Evolutionary conservation across 2,113 vertebrate genomes (phyloP).

Genomic region (Pseudonaja textilis): DNA sequence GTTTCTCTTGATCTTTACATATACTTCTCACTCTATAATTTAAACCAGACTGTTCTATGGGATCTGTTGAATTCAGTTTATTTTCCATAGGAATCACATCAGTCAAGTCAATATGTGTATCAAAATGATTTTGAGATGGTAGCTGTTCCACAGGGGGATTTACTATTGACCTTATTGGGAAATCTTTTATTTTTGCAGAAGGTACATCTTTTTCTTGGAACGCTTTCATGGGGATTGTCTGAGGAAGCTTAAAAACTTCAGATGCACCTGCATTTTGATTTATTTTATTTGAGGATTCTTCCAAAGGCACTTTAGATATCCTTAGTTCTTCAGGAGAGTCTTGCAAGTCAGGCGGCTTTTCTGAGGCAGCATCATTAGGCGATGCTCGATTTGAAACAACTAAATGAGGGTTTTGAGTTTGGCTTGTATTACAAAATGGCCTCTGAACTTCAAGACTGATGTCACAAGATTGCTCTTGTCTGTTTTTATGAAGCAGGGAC

Average conservation of each 20-base stretch:
- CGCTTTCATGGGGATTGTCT: constrained; percentile 38
- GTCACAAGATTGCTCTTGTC: constrained; percentile 4
- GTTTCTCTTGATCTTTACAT: constrained; percentile 52
- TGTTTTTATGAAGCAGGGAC: neutral
- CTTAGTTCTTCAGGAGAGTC: neutral
- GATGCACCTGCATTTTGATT: neutral
- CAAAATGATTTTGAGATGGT: constrained; percentile 6
- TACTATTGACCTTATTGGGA: constrained; percentile 28
- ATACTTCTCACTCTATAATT: neutral
- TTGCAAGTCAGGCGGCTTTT: constrained; percentile 9
- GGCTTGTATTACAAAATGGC: constrained; percentile 31
- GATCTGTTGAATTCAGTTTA: constrained; percentile 38
- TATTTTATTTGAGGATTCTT: constrained; percentile 49
- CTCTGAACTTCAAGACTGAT: constrained; percentile 16
- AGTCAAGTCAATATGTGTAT: constrained; percentile 55
- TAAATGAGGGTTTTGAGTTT: constrained; percentile 55
- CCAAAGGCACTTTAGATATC: constrained; percentile 42
- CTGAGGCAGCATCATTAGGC: neutral
- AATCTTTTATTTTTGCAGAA: constrained; percentile 23
- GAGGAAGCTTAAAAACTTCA: constrained; percentile 56
- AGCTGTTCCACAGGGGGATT: constrained; percentile 6
- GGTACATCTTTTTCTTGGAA: constrained; percentile 45
- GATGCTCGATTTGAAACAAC: constrained; percentile 55
- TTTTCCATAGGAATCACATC: constrained; percentile 50
- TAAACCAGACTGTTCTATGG: constrained; percentile 9